Evolutionary conservation across 2,797 vertebrate genomes (phyloP).

Genomic region (Xiphorhynchus erythropygius): DNA sequence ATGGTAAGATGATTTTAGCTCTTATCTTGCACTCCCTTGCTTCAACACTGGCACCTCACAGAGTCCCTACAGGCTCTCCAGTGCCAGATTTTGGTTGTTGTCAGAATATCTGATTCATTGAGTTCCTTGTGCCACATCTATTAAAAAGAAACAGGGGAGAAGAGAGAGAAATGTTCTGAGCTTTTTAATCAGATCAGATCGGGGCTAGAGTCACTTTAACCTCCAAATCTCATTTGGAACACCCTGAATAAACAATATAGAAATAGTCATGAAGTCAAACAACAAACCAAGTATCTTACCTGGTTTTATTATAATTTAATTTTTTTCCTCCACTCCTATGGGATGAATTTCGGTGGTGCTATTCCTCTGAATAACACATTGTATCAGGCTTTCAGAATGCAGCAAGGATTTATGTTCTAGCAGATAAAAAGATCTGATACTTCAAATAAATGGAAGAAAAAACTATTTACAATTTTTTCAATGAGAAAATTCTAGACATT

Average conservation of each 20-base stretch:
- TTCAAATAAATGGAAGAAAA: background rate
- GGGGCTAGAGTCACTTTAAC: background rate
- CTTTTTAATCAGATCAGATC: background rate
- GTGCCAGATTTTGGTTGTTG: background rate
- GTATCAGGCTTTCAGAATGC: background rate
- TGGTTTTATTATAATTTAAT: background rate
- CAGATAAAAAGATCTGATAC: background rate
- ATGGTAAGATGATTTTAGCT: background rate
- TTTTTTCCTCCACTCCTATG: background rate
- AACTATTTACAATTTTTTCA: background rate
- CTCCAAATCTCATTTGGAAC: background rate
- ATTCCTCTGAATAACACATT: background rate
- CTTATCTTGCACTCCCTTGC: background rate
- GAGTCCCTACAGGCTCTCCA: background rate
- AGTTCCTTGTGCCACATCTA: background rate
- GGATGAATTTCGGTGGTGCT: background rate
- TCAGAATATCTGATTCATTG: background rate
- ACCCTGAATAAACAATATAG: background rate
- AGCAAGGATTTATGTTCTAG: background rate
- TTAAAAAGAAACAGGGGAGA: background rate
- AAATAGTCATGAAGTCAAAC: background rate
- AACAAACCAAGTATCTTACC: background rate
- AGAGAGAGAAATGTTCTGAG: background rate
- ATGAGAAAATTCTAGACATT: background rate
- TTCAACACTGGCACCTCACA: background rate